Evolutionary conservation across 1,140 invertebrate species (phyloP).

Genomic region (Hesperophylax magnus): DNA sequence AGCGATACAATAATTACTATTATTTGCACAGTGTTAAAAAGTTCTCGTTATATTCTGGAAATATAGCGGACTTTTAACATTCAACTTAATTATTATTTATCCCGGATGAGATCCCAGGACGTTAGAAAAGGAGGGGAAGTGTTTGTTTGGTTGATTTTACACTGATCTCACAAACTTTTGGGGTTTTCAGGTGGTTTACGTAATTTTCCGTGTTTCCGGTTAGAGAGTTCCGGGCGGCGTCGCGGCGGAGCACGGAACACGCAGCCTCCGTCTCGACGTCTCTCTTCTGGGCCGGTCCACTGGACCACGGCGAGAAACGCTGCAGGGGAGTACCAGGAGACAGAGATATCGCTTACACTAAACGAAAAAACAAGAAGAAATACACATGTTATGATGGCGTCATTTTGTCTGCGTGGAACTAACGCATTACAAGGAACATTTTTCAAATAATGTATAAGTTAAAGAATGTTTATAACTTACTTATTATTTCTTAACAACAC

Average conservation of each 20-base stretch:
- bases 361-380: not conserved
- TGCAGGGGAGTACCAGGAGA: conserved; percentile 20
- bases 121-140: too few species aligned
- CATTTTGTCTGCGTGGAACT: too few species aligned
- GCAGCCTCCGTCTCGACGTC: conserved; percentile 36
- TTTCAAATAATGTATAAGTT: too few species aligned
- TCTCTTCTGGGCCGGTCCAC: conserved; percentile 12
- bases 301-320: not conserved
- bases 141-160: too few species aligned
- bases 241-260: conserved; percentile 27
- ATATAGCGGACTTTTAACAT: conserved; percentile 28
- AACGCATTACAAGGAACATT: too few species aligned
- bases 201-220: conserved; percentile 38
- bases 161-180: not conserved
- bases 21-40: conserved; percentile 30
- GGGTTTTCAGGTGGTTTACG: conserved; percentile 24
- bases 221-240: not conserved
- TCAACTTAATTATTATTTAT: conserved; percentile 27
- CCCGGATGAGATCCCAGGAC: too few species aligned
- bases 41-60: conserved; percentile 23
- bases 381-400: too few species aligned
- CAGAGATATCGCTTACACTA: conserved; percentile 6
- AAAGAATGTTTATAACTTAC: too few species aligned
- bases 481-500: too few species aligned
- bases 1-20: conserved; percentile 25